Percentiles rank a stretch among this genome's conserved stretches.
phyloP scores from a whole-genome alignment of 2,888 invertebrate species.

The Amphipoea lucens region DNA sequence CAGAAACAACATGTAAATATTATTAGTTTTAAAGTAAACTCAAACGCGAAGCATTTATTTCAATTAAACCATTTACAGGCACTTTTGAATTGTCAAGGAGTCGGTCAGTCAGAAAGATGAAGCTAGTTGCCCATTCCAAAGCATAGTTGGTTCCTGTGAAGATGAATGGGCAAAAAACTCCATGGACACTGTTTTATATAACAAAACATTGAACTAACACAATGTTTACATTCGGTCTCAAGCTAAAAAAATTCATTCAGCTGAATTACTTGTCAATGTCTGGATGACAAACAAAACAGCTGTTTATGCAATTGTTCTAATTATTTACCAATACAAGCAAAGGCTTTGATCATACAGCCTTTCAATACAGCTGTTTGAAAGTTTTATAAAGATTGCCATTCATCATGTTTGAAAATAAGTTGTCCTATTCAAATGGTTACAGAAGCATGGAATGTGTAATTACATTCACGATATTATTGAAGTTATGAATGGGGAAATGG shows the following conservation, averaged over 20 bases:
- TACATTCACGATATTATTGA: background rate
- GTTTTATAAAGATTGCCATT: background rate
- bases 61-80: background rate
- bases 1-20: background rate
- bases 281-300: conserved; percentile 20
- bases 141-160: background rate
- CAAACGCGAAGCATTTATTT: background rate
- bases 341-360: conserved; percentile 3
- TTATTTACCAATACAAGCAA: conserved; percentile 1
- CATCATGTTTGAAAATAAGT: conserved; percentile 6
- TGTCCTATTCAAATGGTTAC: background rate
- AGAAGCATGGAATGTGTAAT: conserved; percentile 4
- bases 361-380: conserved; percentile 12
- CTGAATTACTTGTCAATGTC: background rate
- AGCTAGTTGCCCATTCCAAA: background rate
- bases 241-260: background rate
- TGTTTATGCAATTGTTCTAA: background rate
- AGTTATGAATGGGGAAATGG: background rate
- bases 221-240: conserved; percentile 3
- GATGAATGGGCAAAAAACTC: background rate
- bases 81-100: background rate
- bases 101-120: background rate
- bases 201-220: background rate
- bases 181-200: background rate
- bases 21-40: background rate